These are phyloP conservation scores for Recurvirostra avosetta DNA, from an alignment of 2,113 vertebrate genomes.

Conservation along the genomic window DNA sequence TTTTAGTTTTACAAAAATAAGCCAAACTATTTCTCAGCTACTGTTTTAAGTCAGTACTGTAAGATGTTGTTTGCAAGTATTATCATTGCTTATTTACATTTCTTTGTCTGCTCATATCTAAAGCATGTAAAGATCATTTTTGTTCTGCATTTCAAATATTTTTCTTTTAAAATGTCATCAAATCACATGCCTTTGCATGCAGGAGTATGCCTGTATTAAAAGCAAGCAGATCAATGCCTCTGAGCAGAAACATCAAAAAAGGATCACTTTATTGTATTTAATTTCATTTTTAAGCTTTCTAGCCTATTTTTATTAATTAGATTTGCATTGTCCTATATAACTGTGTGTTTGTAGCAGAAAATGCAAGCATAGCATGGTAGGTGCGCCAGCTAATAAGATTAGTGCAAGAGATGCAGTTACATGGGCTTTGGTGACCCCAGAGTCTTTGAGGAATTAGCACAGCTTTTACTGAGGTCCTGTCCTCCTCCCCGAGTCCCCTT, in stretches of 20 bases:
- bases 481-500: background rate
- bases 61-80: background rate
- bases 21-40: background rate
- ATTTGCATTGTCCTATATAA: background rate
- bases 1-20: background rate
- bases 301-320: background rate
- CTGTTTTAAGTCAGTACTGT: background rate
- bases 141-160: background rate
- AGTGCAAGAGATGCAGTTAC: background rate
- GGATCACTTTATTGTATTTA: background rate
- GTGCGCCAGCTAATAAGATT: background rate
- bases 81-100: background rate
- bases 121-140: background rate
- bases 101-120: background rate
- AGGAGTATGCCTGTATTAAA: background rate
- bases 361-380: no score
- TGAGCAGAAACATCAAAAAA: background rate
- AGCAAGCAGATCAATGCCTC: background rate
- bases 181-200: background rate
- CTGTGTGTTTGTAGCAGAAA: background rate
- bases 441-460: background rate
- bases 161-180: background rate
- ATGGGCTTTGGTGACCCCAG: background rate
- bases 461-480: background rate
- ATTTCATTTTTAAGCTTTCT: background rate